Conservation (phyloP, 2,797 vertebrate species). For the Spinus pinus region DNA sequence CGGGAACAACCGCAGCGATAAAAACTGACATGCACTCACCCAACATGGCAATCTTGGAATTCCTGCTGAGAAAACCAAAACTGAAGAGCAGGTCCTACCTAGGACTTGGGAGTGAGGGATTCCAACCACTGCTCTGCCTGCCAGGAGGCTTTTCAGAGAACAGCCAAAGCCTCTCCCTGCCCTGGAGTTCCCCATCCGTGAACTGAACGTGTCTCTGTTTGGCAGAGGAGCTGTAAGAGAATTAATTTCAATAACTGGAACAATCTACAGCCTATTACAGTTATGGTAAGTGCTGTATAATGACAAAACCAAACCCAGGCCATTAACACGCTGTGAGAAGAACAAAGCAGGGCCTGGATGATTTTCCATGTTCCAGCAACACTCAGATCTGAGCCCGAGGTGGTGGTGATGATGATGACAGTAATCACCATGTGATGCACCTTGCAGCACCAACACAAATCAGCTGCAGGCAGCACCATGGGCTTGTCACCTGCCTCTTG, state of each 20-base stretch:
- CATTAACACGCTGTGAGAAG: background rate
- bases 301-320: background rate
- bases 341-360: background rate
- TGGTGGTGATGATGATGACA: background rate
- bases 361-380: background rate
- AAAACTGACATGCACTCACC: fast-evolving
- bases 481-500: background rate
- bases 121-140: background rate
- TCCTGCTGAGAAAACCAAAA: background rate
- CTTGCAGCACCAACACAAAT: background rate
- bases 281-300: background rate
- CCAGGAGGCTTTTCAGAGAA: background rate
- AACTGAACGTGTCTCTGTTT: background rate
- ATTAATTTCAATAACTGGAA: background rate
- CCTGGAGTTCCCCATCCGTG: fast-evolving
- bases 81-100: background rate
- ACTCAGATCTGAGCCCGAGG: background rate
- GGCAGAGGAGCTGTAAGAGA: background rate
- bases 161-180: background rate
- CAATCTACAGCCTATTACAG: background rate
- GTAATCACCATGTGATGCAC: background rate
- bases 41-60: fast-evolving
- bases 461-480: background rate
- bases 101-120: background rate
- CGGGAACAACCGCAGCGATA: fast-evolving